Conservation (phyloP, 2,113 vertebrate species). For the Ranitomeya variabilis region DNA sequence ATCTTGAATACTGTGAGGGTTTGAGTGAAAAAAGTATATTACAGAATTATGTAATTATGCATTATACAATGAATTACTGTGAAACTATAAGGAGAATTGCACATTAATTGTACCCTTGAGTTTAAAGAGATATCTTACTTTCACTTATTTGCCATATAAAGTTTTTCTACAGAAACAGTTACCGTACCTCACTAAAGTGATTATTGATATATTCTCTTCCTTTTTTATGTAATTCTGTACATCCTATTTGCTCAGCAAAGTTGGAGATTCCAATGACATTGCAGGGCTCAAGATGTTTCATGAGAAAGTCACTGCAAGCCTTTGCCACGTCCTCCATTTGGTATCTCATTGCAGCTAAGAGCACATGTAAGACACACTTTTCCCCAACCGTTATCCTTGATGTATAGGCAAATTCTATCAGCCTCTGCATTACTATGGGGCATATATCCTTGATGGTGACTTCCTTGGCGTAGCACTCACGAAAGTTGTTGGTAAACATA, state of each 20-base stretch:
- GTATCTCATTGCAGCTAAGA: slow-evolving; percentile 78
- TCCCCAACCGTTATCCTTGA: slow-evolving; percentile 79
- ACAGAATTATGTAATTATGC: too few species aligned
- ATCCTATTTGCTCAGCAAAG: slow-evolving; percentile 79
- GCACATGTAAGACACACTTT: slow-evolving; percentile 77
- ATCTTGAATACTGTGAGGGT: too few species aligned
- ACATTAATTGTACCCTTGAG: too few species aligned
- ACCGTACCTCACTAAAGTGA: slow-evolving; percentile 78
- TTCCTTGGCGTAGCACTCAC: slow-evolving; percentile 74
- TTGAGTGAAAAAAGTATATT: too few species aligned
- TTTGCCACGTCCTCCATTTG: slow-evolving; percentile 80
- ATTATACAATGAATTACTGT: too few species aligned
- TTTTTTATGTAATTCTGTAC: slow-evolving; percentile 70
- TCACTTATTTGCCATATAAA: neutral
- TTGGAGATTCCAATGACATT: slow-evolving; percentile 81
- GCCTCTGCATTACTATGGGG: slow-evolving; percentile 75
- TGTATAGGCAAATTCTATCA: slow-evolving; percentile 83
- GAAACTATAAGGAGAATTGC: too few species aligned
- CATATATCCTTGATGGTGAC: slow-evolving; percentile 76
- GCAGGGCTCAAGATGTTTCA: slow-evolving; percentile 75
- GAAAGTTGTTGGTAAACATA: slow-evolving; percentile 83
- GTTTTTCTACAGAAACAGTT: neutral
- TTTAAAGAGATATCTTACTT: neutral
- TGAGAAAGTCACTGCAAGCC: slow-evolving; percentile 79
- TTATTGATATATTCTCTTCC: slow-evolving; percentile 78